A percentile compares a stretch with the other conserved stretches of the same genome.
Conservation (phyloP, 2,888 invertebrate genomes). For the Sesamia inferens region DNA sequence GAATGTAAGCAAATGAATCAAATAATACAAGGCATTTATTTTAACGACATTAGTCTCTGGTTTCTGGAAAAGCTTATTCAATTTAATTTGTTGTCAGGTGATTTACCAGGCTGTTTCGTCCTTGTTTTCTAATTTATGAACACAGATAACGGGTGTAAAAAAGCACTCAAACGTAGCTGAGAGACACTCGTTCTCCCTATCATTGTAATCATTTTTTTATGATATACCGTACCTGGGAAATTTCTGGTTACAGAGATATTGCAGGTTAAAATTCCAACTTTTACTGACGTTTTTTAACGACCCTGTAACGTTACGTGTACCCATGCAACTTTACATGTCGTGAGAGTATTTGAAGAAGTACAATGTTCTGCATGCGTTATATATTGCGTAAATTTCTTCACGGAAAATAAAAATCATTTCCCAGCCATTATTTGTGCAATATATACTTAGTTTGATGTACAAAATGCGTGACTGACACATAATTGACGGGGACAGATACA, state of each 20-base stretch:
- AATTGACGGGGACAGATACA: not conserved
- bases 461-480: not conserved
- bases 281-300: not conserved
- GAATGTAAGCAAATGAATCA: conserved; percentile 18
- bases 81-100: not conserved
- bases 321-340: not conserved
- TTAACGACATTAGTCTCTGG: conserved; percentile 5
- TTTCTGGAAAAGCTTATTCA: not conserved
- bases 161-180: not conserved
- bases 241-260: not conserved
- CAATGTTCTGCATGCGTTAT: not conserved
- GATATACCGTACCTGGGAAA: not conserved
- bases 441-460: not conserved
- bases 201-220: not conserved
- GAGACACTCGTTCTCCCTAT: not conserved
- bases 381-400: not conserved
- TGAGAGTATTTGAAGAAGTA: not conserved
- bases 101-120: not conserved
- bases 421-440: not conserved
- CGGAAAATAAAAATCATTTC: not conserved
- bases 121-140: not conserved
- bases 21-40: conserved; percentile 11
- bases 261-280: not conserved
- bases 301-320: not conserved
- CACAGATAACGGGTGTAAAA: not conserved